phyloP scores from a whole-genome alignment of 2,797 vertebrate genomes.

The Dromococcyx pavoninus region DNA sequence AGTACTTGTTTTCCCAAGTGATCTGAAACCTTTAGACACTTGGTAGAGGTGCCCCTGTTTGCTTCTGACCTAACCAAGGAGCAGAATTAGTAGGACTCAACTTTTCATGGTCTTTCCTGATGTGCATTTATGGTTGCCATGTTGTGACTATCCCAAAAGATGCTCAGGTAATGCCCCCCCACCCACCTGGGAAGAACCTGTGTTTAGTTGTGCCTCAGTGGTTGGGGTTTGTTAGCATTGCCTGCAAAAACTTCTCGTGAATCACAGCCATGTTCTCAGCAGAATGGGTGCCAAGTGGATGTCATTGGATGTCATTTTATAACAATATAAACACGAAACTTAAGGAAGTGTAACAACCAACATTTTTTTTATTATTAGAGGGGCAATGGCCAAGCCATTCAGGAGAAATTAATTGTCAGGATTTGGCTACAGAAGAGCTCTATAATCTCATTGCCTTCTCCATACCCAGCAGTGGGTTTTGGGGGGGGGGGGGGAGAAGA shows the following conservation, averaged over 20 bases:
- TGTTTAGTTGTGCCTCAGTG: background rate
- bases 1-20: background rate
- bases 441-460: conserved; percentile 20
- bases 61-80: background rate
- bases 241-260: background rate
- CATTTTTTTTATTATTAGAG: conserved; percentile 58
- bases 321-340: background rate
- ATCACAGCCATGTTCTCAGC: background rate
- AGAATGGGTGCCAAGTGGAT: background rate
- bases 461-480: background rate
- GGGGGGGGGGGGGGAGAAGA: background rate
- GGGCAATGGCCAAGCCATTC: conserved; percentile 1
- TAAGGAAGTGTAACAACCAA: conserved; percentile 49
- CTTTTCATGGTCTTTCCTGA: background rate
- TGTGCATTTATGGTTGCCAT: background rate
- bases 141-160: background rate
- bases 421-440: conserved; percentile 50
- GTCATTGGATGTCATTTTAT: background rate
- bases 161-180: background rate
- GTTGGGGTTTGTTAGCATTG: background rate
- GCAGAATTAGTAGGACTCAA: background rate
- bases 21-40: background rate
- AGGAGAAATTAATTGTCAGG: conserved; percentile 56
- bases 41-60: background rate
- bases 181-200: background rate